A percentile compares a stretch with the other conserved stretches of the same genome.
phyloP scores from a whole-genome alignment of 2,888 invertebrate species.

The Camptogramma bilineatum region DNA sequence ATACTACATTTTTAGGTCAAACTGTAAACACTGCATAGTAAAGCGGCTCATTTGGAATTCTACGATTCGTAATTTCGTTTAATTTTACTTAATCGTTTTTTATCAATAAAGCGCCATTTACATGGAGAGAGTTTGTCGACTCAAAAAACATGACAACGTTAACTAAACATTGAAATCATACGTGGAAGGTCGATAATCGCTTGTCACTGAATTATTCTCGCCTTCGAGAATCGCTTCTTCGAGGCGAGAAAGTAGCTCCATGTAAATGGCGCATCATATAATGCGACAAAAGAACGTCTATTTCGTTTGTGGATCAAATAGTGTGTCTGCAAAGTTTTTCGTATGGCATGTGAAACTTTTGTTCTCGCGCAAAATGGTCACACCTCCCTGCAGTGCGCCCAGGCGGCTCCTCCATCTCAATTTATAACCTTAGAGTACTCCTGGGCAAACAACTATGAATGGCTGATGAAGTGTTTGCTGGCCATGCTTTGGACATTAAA shows the following conservation, averaged over 20 bases:
- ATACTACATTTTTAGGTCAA: not conserved
- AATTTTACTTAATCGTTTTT: no score
- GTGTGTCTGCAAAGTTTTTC: constrained; percentile 6
- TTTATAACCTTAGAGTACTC: constrained; percentile 41
- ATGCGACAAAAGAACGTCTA: no score
- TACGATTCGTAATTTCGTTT: not conserved
- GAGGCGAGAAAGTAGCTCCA: no score
- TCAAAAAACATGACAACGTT: no score
- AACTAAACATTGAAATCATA: no score
- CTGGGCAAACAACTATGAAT: constrained; percentile 42
- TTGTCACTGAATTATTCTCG: no score
- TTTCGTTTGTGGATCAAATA: no score
- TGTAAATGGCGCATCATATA: no score
- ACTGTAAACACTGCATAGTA: not conserved
- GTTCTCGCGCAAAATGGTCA: constrained; percentile 6
- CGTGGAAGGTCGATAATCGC: no score
- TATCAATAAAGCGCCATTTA: no score
- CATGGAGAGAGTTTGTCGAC: no score
- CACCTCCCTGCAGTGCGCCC: constrained; percentile 19
- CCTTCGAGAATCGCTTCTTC: no score
- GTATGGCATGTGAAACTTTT: constrained; percentile 3
- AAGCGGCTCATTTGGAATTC: not conserved
- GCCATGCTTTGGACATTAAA: constrained; percentile 13
- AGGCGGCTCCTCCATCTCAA: constrained; percentile 41
- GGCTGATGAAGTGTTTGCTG: constrained; percentile 46